These are phyloP conservation scores for Caenorhabditis auriculariae DNA, from an alignment of 2,888 invertebrate genomes.

Conservation along the genomic window DNA sequence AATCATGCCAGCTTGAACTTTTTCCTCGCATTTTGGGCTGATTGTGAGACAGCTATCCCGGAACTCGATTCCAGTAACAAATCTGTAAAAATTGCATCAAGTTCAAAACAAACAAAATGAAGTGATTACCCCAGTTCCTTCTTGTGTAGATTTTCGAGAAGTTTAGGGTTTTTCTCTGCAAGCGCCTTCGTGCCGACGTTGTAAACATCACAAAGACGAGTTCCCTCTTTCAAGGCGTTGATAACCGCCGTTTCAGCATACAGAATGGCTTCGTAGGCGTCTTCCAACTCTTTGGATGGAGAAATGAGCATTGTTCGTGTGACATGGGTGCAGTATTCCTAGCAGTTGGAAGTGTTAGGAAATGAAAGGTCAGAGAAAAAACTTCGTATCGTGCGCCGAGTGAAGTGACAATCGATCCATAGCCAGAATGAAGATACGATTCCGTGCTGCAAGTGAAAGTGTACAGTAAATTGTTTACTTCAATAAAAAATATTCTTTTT, in stretches of 20 bases:
- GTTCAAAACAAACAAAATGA: neutral
- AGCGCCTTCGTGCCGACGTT: constrained; percentile 79
- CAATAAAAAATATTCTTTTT: no score
- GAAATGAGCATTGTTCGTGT: constrained; percentile 93
- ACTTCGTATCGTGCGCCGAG: constrained; percentile 16
- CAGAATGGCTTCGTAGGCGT: constrained; percentile 83
- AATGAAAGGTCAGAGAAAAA: no score
- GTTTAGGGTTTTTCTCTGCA: constrained; percentile 81
- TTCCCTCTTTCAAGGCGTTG: constrained; percentile 77
- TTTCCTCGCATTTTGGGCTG: constrained; percentile 81
- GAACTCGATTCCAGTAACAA: constrained; percentile 97
- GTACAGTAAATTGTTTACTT: no score
- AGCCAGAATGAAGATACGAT: constrained; percentile 17
- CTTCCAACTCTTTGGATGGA: constrained; percentile 75
- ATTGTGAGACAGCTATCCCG: constrained; percentile 90
- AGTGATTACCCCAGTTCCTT: constrained; percentile 66
- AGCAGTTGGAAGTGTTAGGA: no score
- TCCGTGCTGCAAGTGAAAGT: no score
- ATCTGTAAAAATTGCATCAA: constrained; percentile 68
- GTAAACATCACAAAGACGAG: constrained; percentile 83
- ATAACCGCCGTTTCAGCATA: constrained; percentile 86
- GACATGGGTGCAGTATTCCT: constrained; percentile 96
- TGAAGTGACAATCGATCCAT: constrained; percentile 28
- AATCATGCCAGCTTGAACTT: constrained; percentile 76
- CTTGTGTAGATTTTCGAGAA: constrained; percentile 87